These are phyloP conservation scores for Stomatorhinus ivindoensis DNA, from an alignment of 2,113 vertebrate genomes.

Conservation along the genomic window DNA sequence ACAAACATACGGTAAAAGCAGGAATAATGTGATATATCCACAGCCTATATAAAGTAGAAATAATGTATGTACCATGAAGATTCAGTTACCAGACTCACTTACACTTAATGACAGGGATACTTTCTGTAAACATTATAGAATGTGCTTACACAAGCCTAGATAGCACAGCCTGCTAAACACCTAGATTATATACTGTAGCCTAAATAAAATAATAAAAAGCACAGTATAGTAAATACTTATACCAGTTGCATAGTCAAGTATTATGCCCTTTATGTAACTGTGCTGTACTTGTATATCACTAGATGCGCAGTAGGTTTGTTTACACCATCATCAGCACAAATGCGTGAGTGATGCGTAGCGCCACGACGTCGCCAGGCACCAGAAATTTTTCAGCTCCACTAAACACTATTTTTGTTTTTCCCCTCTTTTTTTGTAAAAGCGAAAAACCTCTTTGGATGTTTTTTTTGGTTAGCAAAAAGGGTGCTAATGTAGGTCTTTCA, in stretches of 20 bases:
- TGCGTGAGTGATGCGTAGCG: not conserved
- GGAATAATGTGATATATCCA: not conserved
- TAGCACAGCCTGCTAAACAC: not conserved
- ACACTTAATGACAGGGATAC: not conserved
- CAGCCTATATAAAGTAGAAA: not conserved
- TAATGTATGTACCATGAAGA: not conserved
- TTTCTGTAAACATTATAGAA: not conserved
- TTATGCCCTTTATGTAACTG: not conserved
- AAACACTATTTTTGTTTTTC: not conserved
- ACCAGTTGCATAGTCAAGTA: not conserved
- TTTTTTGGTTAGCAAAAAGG: no score
- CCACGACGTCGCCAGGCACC: not conserved
- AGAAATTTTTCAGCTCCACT: not conserved
- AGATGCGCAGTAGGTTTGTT: not conserved
- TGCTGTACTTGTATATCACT: not conserved
- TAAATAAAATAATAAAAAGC: not conserved
- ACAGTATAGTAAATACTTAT: not conserved
- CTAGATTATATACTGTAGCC: not conserved
- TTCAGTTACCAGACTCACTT: not conserved
- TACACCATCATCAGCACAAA: not conserved
- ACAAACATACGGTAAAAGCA: not conserved
- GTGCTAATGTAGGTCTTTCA: not conserved
- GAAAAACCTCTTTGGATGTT: no score
- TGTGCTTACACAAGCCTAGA: not conserved
- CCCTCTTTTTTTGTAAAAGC: not conserved